These are phyloP conservation scores for Theretra japonica DNA, from an alignment of 2,888 invertebrate species.

Conservation along the genomic window DNA sequence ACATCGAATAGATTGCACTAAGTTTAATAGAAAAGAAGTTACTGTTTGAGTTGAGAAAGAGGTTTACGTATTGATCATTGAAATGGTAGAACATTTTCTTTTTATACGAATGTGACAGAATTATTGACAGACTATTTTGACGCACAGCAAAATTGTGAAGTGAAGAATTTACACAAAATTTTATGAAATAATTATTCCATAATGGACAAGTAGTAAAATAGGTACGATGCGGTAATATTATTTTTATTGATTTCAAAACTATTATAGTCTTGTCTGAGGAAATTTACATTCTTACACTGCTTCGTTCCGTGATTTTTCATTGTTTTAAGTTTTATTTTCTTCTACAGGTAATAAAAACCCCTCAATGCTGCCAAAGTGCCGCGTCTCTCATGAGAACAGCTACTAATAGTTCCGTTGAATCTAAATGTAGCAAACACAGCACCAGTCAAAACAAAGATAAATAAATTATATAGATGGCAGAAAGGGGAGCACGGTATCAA, in stretches of 20 bases:
- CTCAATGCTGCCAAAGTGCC: slow-evolving; percentile 44
- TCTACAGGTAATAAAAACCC: slow-evolving; percentile 45
- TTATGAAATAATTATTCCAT: neutral
- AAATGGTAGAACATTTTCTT: neutral
- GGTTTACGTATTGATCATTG: neutral
- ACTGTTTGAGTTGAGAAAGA: neutral
- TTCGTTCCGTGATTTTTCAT: slow-evolving; percentile 20
- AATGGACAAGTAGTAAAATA: neutral
- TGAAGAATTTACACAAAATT: neutral
- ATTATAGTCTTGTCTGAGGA: no score
- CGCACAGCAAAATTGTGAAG: neutral
- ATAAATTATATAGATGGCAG: neutral
- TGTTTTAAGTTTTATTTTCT: slow-evolving; percentile 24
- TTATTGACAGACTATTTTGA: slow-evolving; percentile 7
- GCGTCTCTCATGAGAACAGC: slow-evolving; percentile 32
- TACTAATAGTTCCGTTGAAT: slow-evolving; percentile 26
- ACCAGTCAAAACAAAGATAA: neutral
- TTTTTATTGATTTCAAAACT: no score
- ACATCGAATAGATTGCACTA: no score
- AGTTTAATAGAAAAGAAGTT: no score
- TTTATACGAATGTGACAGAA: neutral
- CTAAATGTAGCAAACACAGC: neutral
- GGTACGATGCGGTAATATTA: neutral
- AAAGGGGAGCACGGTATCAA: neutral
- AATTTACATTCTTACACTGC: neutral